These are phyloP conservation scores for Pampusana beccarii DNA, from an alignment of 2,113 vertebrate genomes.

Conservation along the genomic window DNA sequence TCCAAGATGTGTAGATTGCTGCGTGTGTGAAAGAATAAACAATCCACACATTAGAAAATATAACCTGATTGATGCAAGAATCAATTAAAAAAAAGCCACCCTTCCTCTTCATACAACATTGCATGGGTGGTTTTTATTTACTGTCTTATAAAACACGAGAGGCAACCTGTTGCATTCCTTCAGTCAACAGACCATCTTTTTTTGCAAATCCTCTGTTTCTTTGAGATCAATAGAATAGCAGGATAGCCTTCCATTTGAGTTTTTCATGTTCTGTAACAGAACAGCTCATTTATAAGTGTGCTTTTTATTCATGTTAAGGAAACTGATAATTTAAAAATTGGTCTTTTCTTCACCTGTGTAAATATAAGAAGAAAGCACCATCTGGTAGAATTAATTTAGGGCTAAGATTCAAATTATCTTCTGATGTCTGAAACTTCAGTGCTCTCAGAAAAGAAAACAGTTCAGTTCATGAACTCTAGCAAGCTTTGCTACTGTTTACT, in stretches of 20 bases:
- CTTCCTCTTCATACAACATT: not conserved
- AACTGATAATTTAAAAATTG: not conserved
- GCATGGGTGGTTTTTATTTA: not conserved
- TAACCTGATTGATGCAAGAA: not conserved
- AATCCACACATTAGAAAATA: not conserved
- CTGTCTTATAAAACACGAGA: not conserved
- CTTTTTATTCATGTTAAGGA: not conserved
- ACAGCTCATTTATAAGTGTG: not conserved
- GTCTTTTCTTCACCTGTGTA: not conserved
- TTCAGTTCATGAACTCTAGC: not conserved
- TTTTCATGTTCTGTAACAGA: not conserved
- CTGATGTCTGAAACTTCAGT: not conserved
- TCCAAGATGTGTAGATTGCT: not conserved
- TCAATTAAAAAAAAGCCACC: not conserved
- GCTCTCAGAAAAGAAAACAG: not conserved
- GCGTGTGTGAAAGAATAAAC: not conserved
- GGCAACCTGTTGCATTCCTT: not conserved
- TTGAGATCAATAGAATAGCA: not conserved
- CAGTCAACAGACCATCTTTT: fast-evolving
- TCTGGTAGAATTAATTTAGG: not conserved
- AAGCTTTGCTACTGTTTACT: not conserved
- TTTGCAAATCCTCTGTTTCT: not conserved
- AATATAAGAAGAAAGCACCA: not conserved
- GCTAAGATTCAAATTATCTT: not conserved
- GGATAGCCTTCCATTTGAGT: not conserved